Evolutionary conservation across 1,140 invertebrate genomes (phyloP), one percentile per base, ranked within the genome.

Genomic region (Camponotus floridanus): DNA sequence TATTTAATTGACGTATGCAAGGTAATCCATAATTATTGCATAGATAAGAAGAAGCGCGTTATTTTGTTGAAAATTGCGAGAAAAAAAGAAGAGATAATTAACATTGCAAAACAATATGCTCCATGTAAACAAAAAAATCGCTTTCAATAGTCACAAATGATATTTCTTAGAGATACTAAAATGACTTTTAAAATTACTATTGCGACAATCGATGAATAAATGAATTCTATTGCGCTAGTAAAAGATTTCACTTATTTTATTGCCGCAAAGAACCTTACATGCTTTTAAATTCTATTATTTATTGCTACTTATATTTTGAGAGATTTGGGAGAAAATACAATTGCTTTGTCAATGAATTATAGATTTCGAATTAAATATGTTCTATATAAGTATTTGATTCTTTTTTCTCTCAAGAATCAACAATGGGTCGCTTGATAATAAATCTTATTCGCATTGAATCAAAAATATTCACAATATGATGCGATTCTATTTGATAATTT

Each of bases 401-500:
- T 26, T 1, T 26, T 26, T 26, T 26, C 26, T 26, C 26, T 26
- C 11, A 70, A 26, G 13, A 45, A 26, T 74, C 39, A 21, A 18
- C 8, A 8, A 51, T 51, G 15, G 33, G 4, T n/a, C 11, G 48
- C 9, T 76, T 31, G 2, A 61, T 3, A 26, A 31, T 9, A 36
- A 39, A n/a, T 62, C 26, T 78, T 45, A 48, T 65, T 18, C 13
- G 59, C 26, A 31, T 78, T n/a, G 11, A n/a, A 39, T 64, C 39
- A 33, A 8, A 9, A 36, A 31, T 11, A 26, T 7, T 13, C 45
- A 7, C 31, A 45, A 45, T 78, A 36, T 61, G 33, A 64, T 78
- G 45, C 45, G 39, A 13, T 26, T 45, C 9, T 15, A 65, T 13
- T n/a, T 18, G 2, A 39, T 45, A 78, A 78, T 78, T 78, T n/a